A percentile compares a stretch with the other conserved stretches of the same genome.
Evolutionary conservation across 2,888 invertebrate species (phyloP).

Genomic region (Panopea generosa): DNA sequence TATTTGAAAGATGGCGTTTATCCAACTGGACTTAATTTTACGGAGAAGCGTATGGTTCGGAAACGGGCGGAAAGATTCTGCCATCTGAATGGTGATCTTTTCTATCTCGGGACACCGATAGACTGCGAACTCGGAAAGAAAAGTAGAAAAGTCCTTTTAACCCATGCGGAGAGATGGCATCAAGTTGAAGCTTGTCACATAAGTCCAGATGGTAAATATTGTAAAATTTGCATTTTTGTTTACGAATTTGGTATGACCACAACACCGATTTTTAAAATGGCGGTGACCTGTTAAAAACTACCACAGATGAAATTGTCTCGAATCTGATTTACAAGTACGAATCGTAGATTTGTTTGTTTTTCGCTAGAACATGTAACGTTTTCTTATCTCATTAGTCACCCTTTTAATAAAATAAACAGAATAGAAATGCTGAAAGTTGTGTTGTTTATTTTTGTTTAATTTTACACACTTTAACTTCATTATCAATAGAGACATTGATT

Average conservation of each 20-base stretch:
- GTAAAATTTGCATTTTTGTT: neutral
- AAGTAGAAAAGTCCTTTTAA: conserved; percentile 51
- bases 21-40: conserved; percentile 53
- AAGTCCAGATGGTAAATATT: conserved; percentile 43
- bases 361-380: too few relatives aligned
- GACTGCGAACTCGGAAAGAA: conserved; percentile 50
- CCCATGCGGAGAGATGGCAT: conserved; percentile 42
- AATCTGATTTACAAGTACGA: too few relatives aligned
- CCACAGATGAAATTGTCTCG: neutral
- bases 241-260: neutral
- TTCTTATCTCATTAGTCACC: too few relatives aligned
- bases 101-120: conserved; percentile 56
- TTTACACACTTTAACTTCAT: too few relatives aligned
- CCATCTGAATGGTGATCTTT: conserved; percentile 51
- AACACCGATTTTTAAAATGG: neutral
- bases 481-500: too few relatives aligned
- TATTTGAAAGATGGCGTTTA: conserved; percentile 58
- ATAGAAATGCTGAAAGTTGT: too few relatives aligned
- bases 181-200: conserved; percentile 44
- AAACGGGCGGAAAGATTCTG: conserved; percentile 67
- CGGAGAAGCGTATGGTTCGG: conserved; percentile 60
- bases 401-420: too few relatives aligned
- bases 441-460: too few relatives aligned
- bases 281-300: conserved; percentile 21
- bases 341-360: too few relatives aligned